A percentile compares a stretch with the other conserved stretches of the same genome.
Evolutionary conservation across 2,113 vertebrate species (phyloP).

Genomic region (Alectura lathami): DNA sequence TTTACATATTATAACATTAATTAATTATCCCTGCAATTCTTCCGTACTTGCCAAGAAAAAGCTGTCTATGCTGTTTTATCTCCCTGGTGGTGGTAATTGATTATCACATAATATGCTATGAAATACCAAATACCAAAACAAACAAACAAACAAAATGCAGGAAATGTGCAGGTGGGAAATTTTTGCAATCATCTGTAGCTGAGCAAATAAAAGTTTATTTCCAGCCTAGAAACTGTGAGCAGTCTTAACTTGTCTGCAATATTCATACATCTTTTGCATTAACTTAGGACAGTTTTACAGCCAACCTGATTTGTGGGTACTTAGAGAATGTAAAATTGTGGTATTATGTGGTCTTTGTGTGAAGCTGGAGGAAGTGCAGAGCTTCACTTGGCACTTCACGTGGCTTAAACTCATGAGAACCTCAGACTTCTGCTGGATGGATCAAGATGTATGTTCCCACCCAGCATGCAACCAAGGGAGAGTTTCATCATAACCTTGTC

Average conservation of each 20-base stretch:
- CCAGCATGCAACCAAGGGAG: not conserved
- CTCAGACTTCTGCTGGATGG: not conserved
- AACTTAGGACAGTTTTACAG: not conserved
- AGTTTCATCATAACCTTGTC: not conserved
- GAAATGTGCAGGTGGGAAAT: not conserved
- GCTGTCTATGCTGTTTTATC: not conserved
- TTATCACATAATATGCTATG: not conserved
- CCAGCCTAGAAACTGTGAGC: not conserved
- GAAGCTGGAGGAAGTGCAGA: not conserved
- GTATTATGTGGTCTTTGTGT: not conserved
- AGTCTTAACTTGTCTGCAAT: not conserved
- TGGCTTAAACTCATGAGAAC: not conserved
- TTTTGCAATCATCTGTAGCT: not conserved
- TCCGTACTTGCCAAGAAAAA: not conserved
- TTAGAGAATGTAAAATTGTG: not conserved
- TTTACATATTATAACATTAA: constrained; percentile 3
- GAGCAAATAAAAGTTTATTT: constrained; percentile 17
- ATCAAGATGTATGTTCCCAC: not conserved
- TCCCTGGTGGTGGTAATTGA: not conserved
- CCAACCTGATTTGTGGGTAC: not conserved
- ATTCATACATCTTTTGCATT: not conserved
- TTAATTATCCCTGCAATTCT: not conserved
- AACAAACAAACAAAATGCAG: not conserved
- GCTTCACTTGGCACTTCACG: not conserved
- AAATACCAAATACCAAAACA: not conserved